phyloP scores from a whole-genome alignment of 2,797 vertebrate species.

The Pelodytes ibericus region DNA sequence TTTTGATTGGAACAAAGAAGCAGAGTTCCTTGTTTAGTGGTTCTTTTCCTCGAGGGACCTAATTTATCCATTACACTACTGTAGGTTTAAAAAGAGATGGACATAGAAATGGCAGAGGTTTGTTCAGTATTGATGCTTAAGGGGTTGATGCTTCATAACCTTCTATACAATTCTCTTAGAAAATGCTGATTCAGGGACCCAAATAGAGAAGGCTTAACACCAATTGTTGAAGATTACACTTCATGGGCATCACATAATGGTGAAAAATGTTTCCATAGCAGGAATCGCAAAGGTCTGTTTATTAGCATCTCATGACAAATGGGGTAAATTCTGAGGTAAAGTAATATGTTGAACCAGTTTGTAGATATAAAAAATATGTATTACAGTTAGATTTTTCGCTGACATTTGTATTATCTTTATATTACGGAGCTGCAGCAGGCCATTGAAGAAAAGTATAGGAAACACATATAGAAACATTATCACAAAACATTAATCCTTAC shows the following conservation, averaged over 20 bases:
- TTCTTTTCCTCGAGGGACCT: conserved; percentile 70
- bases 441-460: too few species aligned
- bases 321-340: background rate
- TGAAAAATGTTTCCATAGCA: conserved; percentile 40
- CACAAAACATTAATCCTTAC: too few species aligned
- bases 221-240: conserved; percentile 49
- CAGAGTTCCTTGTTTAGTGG: conserved; percentile 73
- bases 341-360: background rate
- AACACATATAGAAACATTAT: too few species aligned
- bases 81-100: conserved; percentile 72
- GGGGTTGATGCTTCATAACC: conserved; percentile 66
- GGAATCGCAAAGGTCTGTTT: conserved; percentile 5
- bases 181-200: conserved; percentile 67
- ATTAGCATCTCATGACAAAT: conserved; percentile 1
- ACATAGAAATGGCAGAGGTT: conserved; percentile 68
- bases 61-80: conserved; percentile 76
- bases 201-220: conserved; percentile 49
- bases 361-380: background rate
- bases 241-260: conserved; percentile 31
- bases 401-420: too few species aligned
- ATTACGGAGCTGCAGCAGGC: too few species aligned
- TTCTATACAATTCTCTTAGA: conserved; percentile 66
- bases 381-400: too few species aligned
- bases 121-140: conserved; percentile 71
- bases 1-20: conserved; percentile 71